These are phyloP conservation scores for Epicampocera succincta DNA, from an alignment of 2,888 invertebrate species.

Conservation along the genomic window DNA sequence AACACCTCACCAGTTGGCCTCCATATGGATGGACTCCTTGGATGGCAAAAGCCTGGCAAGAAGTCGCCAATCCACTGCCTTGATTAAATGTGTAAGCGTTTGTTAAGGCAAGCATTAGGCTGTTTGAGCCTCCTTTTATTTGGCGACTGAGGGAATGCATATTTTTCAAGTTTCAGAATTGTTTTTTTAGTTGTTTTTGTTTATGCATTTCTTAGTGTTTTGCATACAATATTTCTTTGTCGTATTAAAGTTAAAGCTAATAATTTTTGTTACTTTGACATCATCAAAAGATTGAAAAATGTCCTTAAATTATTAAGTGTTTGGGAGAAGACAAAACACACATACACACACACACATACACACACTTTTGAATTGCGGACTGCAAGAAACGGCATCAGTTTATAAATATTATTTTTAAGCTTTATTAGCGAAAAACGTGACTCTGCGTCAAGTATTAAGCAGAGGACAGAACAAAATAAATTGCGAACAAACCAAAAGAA, in stretches of 20 bases:
- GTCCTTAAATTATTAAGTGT: slow-evolving; percentile 80
- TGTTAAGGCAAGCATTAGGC: slow-evolving; percentile 48
- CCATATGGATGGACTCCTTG: slow-evolving; percentile 30
- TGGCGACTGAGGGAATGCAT: slow-evolving; percentile 70
- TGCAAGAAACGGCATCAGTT: slow-evolving; percentile 22
- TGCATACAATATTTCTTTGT: slow-evolving; percentile 63
- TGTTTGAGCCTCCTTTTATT: slow-evolving; percentile 65
- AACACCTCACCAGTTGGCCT: slow-evolving; percentile 76
- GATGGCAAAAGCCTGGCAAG: slow-evolving; percentile 39
- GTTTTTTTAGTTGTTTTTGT: slow-evolving; percentile 63
- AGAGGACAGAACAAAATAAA: background rate
- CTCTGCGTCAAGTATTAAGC: slow-evolving; percentile 34
- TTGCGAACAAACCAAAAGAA: background rate
- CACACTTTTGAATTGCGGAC: slow-evolving; percentile 55
- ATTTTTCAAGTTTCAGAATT: slow-evolving; percentile 70
- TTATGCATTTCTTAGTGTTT: slow-evolving; percentile 45
- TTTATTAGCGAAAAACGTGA: slow-evolving; percentile 57
- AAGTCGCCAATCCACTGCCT: slow-evolving; percentile 58
- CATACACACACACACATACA: slow-evolving; percentile 46
- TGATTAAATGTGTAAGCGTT: slow-evolving; percentile 35
- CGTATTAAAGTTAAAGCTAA: slow-evolving; percentile 80
- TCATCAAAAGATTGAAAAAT: slow-evolving; percentile 82
- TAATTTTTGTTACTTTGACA: slow-evolving; percentile 76
- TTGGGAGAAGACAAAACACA: slow-evolving; percentile 59
- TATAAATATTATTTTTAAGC: background rate